Evolutionary conservation across 2,797 vertebrate genomes (phyloP), one percentile per base, ranked within the genome.

Genomic region (Coregonus sp.): DNA sequence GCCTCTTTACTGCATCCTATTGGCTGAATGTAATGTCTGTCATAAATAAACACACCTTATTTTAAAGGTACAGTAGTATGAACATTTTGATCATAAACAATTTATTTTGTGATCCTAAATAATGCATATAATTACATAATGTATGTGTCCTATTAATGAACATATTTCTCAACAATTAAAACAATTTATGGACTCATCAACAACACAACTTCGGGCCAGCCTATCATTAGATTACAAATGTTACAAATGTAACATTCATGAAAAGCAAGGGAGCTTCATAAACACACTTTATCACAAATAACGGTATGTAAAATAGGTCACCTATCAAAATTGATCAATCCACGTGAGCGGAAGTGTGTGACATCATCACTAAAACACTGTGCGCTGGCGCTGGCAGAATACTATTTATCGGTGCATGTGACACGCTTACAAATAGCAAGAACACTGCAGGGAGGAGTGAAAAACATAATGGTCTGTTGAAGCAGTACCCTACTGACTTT

Each of bases 271-370:
- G 35, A 47, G 18, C n/a, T 25, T 70, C 2, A 70, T 47, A 2
- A 70, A 15, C 15, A 3, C 5, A 33, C 4, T 7, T 31, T 67
- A 31, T 15, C 31, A 35, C 12, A 2, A 35, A 68, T 16, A 16
- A 4, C 9, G 40, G 40, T 47, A 47, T 47, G 15, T 68, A 52
- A 79, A 88, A 82, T 31, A 82, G 86, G 86, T 82, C 84, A 82
- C 20, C 59, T 29, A 25, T 47, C 40, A 47, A 47, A 47, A 47
- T 47, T 47, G 78, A 89, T 79, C 31, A 33, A 85, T 83, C 86
- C 93, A 95, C 92, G 93, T 94, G 93, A 92, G 86, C 94, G 94
- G 95, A 95, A 95, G 93, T 89, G 6, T 16, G 72, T 84, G 86
- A 91, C 94, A 89, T 95, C 92, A 94, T 91, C 90, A 63, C 59